phyloP scores from a whole-genome alignment of 2,797 vertebrate genomes.

The Garrulus glandarius region DNA sequence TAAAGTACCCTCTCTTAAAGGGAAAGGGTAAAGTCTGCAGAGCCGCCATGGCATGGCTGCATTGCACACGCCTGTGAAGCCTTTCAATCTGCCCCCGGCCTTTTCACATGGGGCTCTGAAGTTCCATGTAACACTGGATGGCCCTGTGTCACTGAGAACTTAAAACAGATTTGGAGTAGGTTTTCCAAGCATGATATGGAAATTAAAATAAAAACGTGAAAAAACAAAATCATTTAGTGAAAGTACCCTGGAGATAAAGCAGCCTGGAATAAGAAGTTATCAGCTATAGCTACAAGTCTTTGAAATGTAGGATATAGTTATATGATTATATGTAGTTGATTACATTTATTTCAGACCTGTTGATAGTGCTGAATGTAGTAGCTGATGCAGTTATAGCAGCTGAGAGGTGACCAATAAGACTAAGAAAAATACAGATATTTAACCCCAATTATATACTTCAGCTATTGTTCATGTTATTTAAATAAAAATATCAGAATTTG shows the following conservation, averaged over 20 bases:
- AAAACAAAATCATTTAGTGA: neutral
- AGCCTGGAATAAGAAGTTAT: neutral
- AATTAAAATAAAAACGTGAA: neutral
- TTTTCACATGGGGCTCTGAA: neutral
- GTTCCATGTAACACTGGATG: neutral
- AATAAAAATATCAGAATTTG: neutral
- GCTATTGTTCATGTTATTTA: neutral
- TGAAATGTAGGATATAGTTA: neutral
- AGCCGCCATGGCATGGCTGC: accelerated
- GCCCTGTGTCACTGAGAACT: neutral
- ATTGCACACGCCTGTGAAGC: neutral
- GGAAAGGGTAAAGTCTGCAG: neutral
- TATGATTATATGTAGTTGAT: neutral
- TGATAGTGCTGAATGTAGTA: neutral
- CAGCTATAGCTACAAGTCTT: neutral
- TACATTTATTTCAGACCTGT: neutral
- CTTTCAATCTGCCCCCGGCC: neutral
- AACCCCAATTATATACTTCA: neutral
- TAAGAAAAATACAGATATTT: neutral
- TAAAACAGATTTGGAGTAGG: neutral
- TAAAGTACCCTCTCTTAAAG: neutral
- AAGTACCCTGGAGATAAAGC: neutral
- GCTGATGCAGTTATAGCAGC: neutral
- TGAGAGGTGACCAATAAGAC: neutral
- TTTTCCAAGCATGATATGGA: neutral